These are phyloP conservation scores for Lanius ludovicianus DNA, from an alignment of 2,113 vertebrate genomes.

Conservation along the genomic window DNA sequence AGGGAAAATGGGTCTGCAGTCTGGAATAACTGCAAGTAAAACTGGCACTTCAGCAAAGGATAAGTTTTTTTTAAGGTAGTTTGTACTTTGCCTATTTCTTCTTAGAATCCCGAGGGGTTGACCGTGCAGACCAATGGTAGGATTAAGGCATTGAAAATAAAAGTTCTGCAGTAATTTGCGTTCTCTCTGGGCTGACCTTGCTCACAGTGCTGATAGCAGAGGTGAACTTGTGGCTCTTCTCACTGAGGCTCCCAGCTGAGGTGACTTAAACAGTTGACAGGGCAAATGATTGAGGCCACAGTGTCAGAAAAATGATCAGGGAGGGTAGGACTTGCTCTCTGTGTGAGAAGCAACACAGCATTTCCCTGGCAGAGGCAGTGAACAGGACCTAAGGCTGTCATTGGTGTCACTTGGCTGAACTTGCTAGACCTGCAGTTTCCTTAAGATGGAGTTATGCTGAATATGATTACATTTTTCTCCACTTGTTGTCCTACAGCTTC, in stretches of 20 bases:
- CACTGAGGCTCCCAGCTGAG: background rate
- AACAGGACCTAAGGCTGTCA: background rate
- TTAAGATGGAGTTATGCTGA: slow-evolving; percentile 7
- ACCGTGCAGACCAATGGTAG: background rate
- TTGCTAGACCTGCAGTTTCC: background rate
- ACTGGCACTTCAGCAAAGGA: background rate
- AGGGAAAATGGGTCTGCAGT: background rate
- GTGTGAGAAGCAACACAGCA: background rate
- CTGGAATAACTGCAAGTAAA: background rate
- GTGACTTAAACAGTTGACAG: slow-evolving; percentile 51
- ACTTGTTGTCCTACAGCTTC: background rate
- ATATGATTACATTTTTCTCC: background rate
- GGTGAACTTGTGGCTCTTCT: slow-evolving; percentile 10
- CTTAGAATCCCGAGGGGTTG: background rate
- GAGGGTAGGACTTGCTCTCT: background rate
- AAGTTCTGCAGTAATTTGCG: slow-evolving; percentile 40
- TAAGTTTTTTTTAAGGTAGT: background rate
- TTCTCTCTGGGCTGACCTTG: slow-evolving; percentile 30
- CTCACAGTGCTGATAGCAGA: background rate
- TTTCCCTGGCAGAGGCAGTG: slow-evolving; percentile 4
- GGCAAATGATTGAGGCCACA: slow-evolving; percentile 54
- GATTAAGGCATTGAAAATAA: slow-evolving; percentile 20
- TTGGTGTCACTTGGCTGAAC: background rate
- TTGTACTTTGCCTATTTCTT: background rate
- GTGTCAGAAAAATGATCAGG: slow-evolving; percentile 48